Percentiles rank a stretch among this genome's conserved stretches.
Evolutionary conservation across 2,113 vertebrate genomes (phyloP).

Genomic region (Madoqua kirkii): DNA sequence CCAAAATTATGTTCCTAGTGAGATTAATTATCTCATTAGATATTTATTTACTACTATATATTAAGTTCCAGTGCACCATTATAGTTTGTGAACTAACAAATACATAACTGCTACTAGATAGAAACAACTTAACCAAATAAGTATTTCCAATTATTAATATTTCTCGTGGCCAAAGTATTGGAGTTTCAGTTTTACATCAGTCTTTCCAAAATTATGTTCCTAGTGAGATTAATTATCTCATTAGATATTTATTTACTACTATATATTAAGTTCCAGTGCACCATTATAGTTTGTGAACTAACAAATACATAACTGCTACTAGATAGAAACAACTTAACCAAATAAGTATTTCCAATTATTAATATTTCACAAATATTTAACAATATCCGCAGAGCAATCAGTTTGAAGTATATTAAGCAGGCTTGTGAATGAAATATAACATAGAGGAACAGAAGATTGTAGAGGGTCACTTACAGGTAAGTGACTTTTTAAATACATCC

Average conservation of each 20-base stretch:
- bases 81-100: constrained; percentile 10
- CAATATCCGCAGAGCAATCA: neutral
- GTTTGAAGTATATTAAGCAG: neutral
- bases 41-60: constrained; percentile 53
- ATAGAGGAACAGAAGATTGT: neutral
- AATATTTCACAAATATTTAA: neutral
- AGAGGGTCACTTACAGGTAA: neutral
- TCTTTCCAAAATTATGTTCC: neutral
- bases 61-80: constrained; percentile 28
- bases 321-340: constrained; percentile 2
- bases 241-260: constrained; percentile 58
- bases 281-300: neutral
- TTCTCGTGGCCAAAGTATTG: no score
- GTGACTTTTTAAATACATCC: neutral
- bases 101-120: neutral
- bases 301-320: constrained; percentile 10
- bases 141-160: constrained; percentile 26
- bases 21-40: constrained; percentile 62
- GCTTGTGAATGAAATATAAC: neutral
- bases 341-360: constrained; percentile 28
- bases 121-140: constrained; percentile 18
- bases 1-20: constrained; percentile 17
- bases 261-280: constrained; percentile 39
- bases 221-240: constrained; percentile 57
- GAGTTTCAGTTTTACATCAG: no score